Percentiles rank a stretch among this genome's conserved stretches.
Conservation (phyloP, 2,113 vertebrate species). For the Protomyctophum bolini region DNA sequence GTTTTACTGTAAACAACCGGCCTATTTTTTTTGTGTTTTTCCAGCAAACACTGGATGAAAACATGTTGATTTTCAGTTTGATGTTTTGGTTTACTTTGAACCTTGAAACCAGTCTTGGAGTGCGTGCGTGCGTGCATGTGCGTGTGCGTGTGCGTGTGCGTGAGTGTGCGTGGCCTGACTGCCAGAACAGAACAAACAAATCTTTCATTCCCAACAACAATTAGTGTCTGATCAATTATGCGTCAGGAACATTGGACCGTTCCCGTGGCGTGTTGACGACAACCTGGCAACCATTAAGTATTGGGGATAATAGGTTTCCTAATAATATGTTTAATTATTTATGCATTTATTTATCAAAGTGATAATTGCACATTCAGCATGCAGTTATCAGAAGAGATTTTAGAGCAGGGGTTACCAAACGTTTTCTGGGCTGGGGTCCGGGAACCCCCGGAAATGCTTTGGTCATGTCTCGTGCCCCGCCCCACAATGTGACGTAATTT, state of each 20-base stretch:
- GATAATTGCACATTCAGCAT: neutral
- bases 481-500: too few species aligned
- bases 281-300: neutral
- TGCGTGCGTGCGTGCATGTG: neutral
- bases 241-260: neutral
- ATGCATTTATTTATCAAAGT: conserved; percentile 24
- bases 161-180: neutral
- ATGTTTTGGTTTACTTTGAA: too few species aligned
- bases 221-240: conserved; percentile 13
- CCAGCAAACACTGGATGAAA: too few species aligned
- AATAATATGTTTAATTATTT: conserved; percentile 8
- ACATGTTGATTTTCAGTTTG: too few species aligned
- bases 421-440: too few species aligned
- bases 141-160: too few species aligned
- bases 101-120: too few species aligned
- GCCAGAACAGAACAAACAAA: neutral
- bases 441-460: too few species aligned
- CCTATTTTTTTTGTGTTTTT: too few species aligned
- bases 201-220: conserved; percentile 12
- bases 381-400: conserved; percentile 13
- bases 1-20: too few species aligned
- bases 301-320: conserved; percentile 9
- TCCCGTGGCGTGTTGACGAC: conserved; percentile 14
- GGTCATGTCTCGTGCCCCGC: too few species aligned
- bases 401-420: too few species aligned